Conservation (phyloP, 2,797 vertebrate species). For the Lepus townsendii region DNA sequence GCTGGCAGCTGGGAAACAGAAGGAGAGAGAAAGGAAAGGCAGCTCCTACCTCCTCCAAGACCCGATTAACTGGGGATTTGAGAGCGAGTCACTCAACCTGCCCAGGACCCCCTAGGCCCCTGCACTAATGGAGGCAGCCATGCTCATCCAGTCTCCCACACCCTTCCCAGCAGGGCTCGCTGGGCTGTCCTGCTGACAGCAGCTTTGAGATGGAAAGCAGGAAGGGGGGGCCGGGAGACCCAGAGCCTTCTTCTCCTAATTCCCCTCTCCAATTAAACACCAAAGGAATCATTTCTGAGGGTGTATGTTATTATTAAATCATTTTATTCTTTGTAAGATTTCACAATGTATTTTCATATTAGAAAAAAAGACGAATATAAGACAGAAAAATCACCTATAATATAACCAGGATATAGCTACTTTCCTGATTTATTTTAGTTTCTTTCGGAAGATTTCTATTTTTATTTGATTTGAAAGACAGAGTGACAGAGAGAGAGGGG, state of each 20-base stretch:
- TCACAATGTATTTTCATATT: neutral
- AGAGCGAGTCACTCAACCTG: constrained; percentile 20
- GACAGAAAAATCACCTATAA: neutral
- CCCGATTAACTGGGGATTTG: constrained; percentile 23
- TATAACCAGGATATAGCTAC: neutral
- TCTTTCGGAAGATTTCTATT: too few species aligned
- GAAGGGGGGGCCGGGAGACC: too few species aligned
- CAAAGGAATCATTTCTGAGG: neutral
- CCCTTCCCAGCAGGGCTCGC: neutral
- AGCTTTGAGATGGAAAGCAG: constrained; percentile 55
- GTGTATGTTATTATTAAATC: neutral
- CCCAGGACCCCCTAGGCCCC: neutral
- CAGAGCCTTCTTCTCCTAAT: neutral
- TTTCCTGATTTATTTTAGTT: neutral
- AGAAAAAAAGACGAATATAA: constrained; percentile 1
- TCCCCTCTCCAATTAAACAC: neutral
- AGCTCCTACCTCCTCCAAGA: constrained; percentile 50
- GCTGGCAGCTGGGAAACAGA: constrained; percentile 73
- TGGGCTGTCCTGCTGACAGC: neutral
- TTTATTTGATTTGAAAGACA: too few species aligned
- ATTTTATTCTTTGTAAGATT: constrained; percentile 5
- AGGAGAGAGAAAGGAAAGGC: constrained; percentile 47
- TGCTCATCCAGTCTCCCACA: neutral
- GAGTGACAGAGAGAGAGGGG: too few species aligned
- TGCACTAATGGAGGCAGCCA: neutral